Evolutionary conservation across 2,113 vertebrate genomes (phyloP), one percentile per base, ranked within the genome.

Genomic region (Oncorhynchus keta): DNA sequence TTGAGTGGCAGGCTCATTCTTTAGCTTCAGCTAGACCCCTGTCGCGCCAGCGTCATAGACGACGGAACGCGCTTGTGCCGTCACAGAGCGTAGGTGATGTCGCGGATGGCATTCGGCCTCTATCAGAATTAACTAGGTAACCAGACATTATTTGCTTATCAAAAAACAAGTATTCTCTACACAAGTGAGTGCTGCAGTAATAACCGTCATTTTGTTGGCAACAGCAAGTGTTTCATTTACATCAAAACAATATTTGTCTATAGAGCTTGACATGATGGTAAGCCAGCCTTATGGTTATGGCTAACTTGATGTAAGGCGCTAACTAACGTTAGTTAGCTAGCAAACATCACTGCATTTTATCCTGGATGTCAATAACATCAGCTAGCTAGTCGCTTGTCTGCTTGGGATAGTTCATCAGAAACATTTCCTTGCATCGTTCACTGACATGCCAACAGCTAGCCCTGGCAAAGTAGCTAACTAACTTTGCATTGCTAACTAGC

Each of bases 21-120:
- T 8, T 57, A 66, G 68, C 75, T 51, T n/a, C 3, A 4, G 1
- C 13, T 22, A 28, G 73, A 72, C 59, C 59, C 14, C n/a, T 62
- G 59, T 61, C 64, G 32, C 75, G 66, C 65, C 35, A 3, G 59
- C 68, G 66, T 11, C 59, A 14, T 32, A 69, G 77, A 78, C 80
- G 81, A 30, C 20, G 2, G 67, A 45, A 14, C 26, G 77, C 72
- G 67, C 74, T 9, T 13, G 61, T 26, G 62, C 11, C 55, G 80
- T 76, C 57, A 39, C 24, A 28, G 67, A 14, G 3, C 45, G 12
- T 62, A 86, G 85, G 87, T 81, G 5, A 90, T 85, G 89, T 82
- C 88, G 89, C 68, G 84, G 88, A 1, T 75, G 75, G 73, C 76
- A 18, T 2, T 13, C 3, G 87, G 85, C 81, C 89, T 68, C 57